A percentile compares a stretch with the other conserved stretches of the same genome.
Evolutionary conservation across 1,140 invertebrate genomes (phyloP).

Genomic region (Lasaia peninsularis): DNA sequence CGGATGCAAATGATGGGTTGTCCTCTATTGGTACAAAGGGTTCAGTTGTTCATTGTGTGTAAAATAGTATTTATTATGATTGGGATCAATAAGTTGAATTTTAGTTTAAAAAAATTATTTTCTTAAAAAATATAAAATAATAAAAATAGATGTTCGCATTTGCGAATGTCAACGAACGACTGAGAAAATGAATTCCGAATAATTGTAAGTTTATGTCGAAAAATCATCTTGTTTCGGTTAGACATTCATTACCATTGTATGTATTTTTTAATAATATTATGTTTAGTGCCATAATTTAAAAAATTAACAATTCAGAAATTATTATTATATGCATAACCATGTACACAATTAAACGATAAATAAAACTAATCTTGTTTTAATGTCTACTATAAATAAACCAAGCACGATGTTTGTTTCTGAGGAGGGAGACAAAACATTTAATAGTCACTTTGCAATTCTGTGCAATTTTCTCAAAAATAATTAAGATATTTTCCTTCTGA

Average conservation of each 20-base stretch:
- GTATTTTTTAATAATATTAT: conserved; percentile 69
- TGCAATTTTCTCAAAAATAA: too few relatives aligned
- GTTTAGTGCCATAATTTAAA: conserved; percentile 77
- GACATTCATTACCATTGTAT: conserved; percentile 60
- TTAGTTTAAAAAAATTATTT: conserved; percentile 67
- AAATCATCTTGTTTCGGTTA: conserved; percentile 48
- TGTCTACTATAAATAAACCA: not conserved
- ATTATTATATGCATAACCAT: conserved; percentile 75
- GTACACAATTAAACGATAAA: conserved; percentile 73
- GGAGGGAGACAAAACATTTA: conserved; percentile 18
- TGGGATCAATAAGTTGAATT: conserved; percentile 70
- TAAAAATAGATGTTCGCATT: conserved; percentile 59
- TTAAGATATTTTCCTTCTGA: too few relatives aligned
- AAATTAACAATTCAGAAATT: conserved; percentile 74
- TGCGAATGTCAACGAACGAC: conserved; percentile 71
- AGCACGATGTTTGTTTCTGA: not conserved
- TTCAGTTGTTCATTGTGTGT: conserved; percentile 57
- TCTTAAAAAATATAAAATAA: conserved; percentile 59
- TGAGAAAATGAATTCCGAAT: conserved; percentile 74
- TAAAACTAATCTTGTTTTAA: conserved; percentile 63
- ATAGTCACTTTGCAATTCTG: too few relatives aligned
- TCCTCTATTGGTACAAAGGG: conserved; percentile 64
- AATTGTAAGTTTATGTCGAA: conserved; percentile 66
- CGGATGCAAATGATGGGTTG: conserved; percentile 55
- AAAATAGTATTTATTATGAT: conserved; percentile 44